Base-by-base conservation (phyloP, 2,113 vertebrate species). In the Gasterosteus aculeatus region DNA sequence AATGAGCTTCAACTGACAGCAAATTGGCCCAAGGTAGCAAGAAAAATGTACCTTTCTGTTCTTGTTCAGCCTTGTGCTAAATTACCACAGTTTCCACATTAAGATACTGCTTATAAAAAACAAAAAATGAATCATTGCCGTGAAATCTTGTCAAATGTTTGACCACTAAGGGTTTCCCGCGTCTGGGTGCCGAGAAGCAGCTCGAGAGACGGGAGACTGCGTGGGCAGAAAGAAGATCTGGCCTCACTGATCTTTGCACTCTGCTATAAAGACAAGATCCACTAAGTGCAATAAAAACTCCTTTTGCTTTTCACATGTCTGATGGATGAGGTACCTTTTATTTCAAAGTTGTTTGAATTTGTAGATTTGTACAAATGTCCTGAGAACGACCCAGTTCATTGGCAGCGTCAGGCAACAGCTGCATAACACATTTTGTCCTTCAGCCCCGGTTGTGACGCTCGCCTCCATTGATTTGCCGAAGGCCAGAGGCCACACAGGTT, bases 401-500 rank as follows among this genome's bases (percentile, higher is more conserved):
- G 78, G 67, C 64, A 77, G 39, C 10, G 2, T 66, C 46, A 61
- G 35, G 39, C 61, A 60, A 60, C 85, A 86, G 72, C 84, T 88
- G 75, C 26, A 22, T 85, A 74, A 86, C 78, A 78, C 80, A 66
- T 83, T 82, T 81, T 84, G 62, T 86, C 68, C 67, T 73, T 57
- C 81, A 87, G 82, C 29, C 19, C 51, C 38, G 33, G 53, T 41
- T 77, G 65, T 84, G 77, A 85, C 38, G 80, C 41, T 46, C 10
- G 4, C 46, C 39, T 83, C 31, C 3, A 22, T 75, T 72, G 69
- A 78, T 72, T 75, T 72, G 35, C 56, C 68, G 62, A 58, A 82
- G 66, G 70, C 78, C 56, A 60, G 63, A 77, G 44, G 75, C 69
- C 42, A n/a, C 63, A 80, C 8, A 83, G 86, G 86, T 89, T 87